A percentile compares a stretch with the other conserved stretches of the same genome.
phyloP scores from a whole-genome alignment of 2,113 vertebrate species.

The Takifugu flavidus region DNA sequence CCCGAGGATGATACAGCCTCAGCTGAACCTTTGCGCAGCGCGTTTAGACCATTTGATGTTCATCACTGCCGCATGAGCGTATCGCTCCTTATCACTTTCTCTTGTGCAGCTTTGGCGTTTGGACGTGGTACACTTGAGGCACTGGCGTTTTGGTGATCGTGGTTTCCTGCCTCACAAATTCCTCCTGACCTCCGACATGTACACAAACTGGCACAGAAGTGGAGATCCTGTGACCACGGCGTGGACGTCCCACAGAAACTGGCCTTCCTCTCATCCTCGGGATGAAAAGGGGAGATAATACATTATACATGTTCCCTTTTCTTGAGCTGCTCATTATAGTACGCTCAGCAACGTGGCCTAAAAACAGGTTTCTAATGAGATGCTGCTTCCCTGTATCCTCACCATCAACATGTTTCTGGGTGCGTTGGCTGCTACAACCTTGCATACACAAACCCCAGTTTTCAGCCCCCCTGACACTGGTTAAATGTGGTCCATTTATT shows the following conservation, averaged over 20 bases:
- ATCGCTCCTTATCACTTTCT: constrained; percentile 38
- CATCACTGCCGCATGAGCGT: constrained; percentile 26
- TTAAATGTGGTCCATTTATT: too few relatives aligned
- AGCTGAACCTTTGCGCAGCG: constrained; percentile 50
- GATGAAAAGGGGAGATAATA: constrained; percentile 56
- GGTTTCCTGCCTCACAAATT: too few relatives aligned
- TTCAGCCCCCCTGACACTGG: too few relatives aligned
- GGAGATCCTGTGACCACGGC: constrained; percentile 48
- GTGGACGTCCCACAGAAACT: constrained; percentile 64
- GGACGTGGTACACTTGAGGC: background rate
- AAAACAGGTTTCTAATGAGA: constrained; percentile 31
- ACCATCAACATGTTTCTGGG: constrained; percentile 6
- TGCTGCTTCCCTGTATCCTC: constrained; percentile 17
- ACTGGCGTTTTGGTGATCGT: too few relatives aligned
- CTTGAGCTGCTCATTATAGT: constrained; percentile 53
- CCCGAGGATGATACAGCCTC: constrained; percentile 48
- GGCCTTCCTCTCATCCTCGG: constrained; percentile 44
- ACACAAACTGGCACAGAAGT: constrained; percentile 31
- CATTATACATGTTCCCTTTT: constrained; percentile 58
- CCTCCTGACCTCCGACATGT: too few relatives aligned
- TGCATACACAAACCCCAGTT: background rate
- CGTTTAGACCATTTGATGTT: constrained; percentile 64
- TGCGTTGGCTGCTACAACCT: background rate
- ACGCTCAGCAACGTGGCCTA: constrained; percentile 43
- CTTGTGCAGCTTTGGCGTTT: constrained; percentile 15